Base-by-base conservation (phyloP, 2,888 invertebrate genomes). In the Bellardia bayeri region DNA sequence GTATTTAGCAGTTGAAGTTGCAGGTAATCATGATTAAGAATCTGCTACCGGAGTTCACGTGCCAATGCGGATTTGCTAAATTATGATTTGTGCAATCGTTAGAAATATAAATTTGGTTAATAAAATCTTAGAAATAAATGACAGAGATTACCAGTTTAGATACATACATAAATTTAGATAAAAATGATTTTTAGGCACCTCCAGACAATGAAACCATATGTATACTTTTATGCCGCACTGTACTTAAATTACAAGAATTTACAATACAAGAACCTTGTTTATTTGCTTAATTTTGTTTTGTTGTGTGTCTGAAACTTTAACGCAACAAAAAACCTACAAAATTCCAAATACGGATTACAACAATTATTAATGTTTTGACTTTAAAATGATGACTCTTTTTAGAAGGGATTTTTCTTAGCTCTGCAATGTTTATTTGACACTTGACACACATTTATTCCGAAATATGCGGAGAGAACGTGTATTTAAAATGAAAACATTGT, bases 391-490 rank as follows among this genome's bases (percentile, higher is more conserved):
- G 80, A 69, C 45, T 84, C 40, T 84, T 87, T 87, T 87, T 87
- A 87, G 87, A 87, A 87, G 87, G 87, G 87, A 87, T 82, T 85
- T 87, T 61, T 61, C 51, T 49, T 9, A 42, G 3, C 42, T 63
- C 68, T 45, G 61, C 7, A 61, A 58, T 80, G 74, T 86, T 86
- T 68, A 66, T 14, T 79, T 87, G 87, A 85, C 87, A 87, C 87
- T 87, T 87, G 87, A 87, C 87, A 87, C 68, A 87, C 78, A 82
- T 87, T 79, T 82, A 87, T 82, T 49, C n/a, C 56, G 56, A 78
- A 85, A 71, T 72, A 51, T 72, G 58, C 42, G 66, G 2, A 82
- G 72, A 71, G 72, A 80, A 86, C 58, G 71, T 78, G 71, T 56
- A 56, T 71, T 64, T 56, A 23, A 78, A 56, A 37, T 64, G 30